Evolutionary conservation across 1,140 invertebrate genomes (phyloP), one percentile per base, ranked within the genome.

Genomic region (Drusus annulatus): DNA sequence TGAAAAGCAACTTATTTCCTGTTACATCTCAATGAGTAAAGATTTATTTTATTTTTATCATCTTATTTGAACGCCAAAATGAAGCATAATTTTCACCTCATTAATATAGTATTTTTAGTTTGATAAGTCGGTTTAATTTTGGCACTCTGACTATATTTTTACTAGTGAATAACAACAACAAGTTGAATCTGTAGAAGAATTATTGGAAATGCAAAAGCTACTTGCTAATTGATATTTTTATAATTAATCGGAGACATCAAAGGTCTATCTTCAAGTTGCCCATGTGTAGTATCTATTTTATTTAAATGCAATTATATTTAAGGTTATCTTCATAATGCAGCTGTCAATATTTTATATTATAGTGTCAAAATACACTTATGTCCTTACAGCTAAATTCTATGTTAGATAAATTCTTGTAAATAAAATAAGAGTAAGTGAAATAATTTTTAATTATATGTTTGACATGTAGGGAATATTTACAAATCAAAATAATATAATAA

Each of bases 381-480:
- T 79, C 31, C 77, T 56, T 69, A 71, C 77, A 79, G 77, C 77
- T 71, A 71, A 36, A 52, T 73, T 56, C 56, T 79, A 79, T 79
- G 63, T 79, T 79, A 79, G 77, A 65, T 45, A 65, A 79, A 79
- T 71, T 65, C 51, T 71, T 79, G 77, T 79, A 79, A 71, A 79
- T 79, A 79, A 71, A 21, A 60, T 79, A 79, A 65, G 13, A 50
- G 25, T 79, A 79, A 79, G 77, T 58, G 25, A 60, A 73, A 31
- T 63, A 62, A 62, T 68, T 71, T 79, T 63, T 63, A 65, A 63
- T 50, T n/a, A 19, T 65, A 45, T 60, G 36, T 63, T 51, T n/a
- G 45, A 63, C 19, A 63, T 65, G 60, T 76, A 76, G 56, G 19
- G 62, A 79, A 65, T 51, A 45, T 65, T 62, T 77, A 76, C 58